Percentiles rank a stretch among this genome's conserved stretches.
phyloP scores from a whole-genome alignment of 2,888 invertebrate species.

The Hydraecia micacea region DNA sequence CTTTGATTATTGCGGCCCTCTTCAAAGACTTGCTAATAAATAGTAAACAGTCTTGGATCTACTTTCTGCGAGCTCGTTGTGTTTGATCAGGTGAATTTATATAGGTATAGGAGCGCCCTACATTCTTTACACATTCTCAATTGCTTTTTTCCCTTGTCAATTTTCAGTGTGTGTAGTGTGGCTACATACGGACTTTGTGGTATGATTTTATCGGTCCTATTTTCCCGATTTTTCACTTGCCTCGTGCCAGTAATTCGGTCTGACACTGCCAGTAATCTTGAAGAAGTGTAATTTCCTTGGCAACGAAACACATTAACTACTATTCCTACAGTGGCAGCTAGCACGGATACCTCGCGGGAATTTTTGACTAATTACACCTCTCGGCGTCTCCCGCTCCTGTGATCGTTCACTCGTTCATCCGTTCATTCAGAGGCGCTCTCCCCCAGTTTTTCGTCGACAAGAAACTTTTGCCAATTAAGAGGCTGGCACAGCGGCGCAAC shows the following conservation, averaged over 20 bases:
- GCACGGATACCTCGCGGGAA: conserved; percentile 72
- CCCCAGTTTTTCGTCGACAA: conserved; percentile 74
- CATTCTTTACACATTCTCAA: conserved; percentile 63
- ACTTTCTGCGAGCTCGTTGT: conserved; percentile 57
- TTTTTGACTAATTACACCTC: conserved; percentile 81
- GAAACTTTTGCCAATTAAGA: conserved; percentile 81
- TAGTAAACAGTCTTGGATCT: conserved; percentile 63
- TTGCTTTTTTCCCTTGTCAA: conserved; percentile 62
- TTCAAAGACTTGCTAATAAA: conserved; percentile 65
- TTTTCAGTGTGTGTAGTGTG: conserved; percentile 46
- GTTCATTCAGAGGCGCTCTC: conserved; percentile 75
- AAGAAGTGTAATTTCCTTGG: conserved; percentile 40
- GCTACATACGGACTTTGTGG: conserved; percentile 37
- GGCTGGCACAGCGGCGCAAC: conserved; percentile 75
- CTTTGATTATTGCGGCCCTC: conserved; percentile 56
- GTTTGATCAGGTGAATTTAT: conserved; percentile 68
- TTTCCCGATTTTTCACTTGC: conserved; percentile 9
- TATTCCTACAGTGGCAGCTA: conserved; percentile 48
- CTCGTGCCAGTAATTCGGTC: conserved; percentile 18
- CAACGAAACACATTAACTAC: conserved; percentile 50
- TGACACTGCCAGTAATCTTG: conserved; percentile 21
- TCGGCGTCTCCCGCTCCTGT: conserved; percentile 71
- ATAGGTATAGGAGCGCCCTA: conserved; percentile 54
- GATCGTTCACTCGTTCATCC: conserved; percentile 80
- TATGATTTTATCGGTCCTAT: conserved; percentile 24